A percentile compares a stretch with the other conserved stretches of the same genome.
Evolutionary conservation across 2,113 vertebrate genomes (phyloP).

Genomic region (Pampusana beccarii): DNA sequence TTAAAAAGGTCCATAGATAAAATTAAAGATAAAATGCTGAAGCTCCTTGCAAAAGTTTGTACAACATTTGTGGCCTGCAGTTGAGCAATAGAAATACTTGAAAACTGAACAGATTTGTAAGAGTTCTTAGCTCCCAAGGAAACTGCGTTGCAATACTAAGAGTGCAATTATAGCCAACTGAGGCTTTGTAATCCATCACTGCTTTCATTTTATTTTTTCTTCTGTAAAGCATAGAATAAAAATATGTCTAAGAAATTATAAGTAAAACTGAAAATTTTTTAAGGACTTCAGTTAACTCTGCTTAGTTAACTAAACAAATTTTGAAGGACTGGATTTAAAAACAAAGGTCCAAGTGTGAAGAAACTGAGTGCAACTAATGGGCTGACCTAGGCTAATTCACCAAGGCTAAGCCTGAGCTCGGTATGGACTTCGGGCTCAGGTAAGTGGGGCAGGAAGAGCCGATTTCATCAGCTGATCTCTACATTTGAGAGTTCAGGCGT

Average conservation of each 20-base stretch:
- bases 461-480: not conserved
- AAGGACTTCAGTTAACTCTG: not conserved
- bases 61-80: rapidly evolving
- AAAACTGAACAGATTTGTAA: not conserved
- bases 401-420: not conserved
- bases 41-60: not conserved
- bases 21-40: not conserved
- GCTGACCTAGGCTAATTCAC: not conserved
- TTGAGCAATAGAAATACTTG: not conserved
- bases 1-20: not conserved
- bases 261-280: not conserved
- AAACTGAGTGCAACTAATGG: not conserved
- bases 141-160: not conserved
- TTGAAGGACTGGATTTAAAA: not conserved
- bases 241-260: not conserved
- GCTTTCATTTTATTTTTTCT: not conserved
- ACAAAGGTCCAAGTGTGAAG: not conserved
- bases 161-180: not conserved
- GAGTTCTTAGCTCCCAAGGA: not conserved
- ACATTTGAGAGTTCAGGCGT: not conserved
- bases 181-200: not conserved
- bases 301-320: not conserved
- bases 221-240: not conserved
- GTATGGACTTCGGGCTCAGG: not conserved
- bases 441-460: not conserved